Base-by-base conservation (phyloP, 2,113 vertebrate species). In the Alexandromys fortis region DNA sequence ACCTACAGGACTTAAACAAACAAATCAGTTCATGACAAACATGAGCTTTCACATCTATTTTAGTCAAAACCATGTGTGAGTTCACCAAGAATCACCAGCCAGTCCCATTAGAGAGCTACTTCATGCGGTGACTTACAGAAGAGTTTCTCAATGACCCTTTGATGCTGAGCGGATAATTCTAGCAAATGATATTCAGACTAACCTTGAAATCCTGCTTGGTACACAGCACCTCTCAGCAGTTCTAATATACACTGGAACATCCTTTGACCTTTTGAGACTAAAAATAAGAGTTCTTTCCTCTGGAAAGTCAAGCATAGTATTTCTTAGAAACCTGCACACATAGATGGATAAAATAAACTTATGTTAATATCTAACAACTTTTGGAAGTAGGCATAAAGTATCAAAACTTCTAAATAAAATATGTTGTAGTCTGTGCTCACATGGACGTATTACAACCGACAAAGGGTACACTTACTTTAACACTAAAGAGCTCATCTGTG, bases 11-110 rank as follows among this genome's bases (percentile, higher is more conserved):
- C 14, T 86, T 96, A 92, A 98, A 94, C 92, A 98, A 98, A 97
- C 0, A 88, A 98, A 98, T 63, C 61, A 97, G 93, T 97, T 98
- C 91, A 98, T 97, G 96, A 98, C 95, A 98, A 98, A 97, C 96
- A 93, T n/a, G 24, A 82, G 52, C n/a, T 97, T 92, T 95, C 87
- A 95, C 61, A 94, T 94, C 63, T 86, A 35, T 95, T 86, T 95
- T 94, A 88, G 28, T 87, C 97, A 87, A 97, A 94, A 96, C 65
- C 82, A 92, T 85, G 96, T 75, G 96, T n/a, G 17, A 94, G 94
- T 91, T 87, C 72, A 24, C 42, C 89, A 17, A 94, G 26, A 73
- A 86, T 92, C 97, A 89, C 91, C 91, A 97, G 97, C 75, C 88
- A 95, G 87, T 98, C 92, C 96, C 11, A 93, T 94, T 82, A 75